These are phyloP conservation scores for Sinocyclocheilus rhinocerous DNA, from an alignment of 2,113 vertebrate species.

Conservation along the genomic window DNA sequence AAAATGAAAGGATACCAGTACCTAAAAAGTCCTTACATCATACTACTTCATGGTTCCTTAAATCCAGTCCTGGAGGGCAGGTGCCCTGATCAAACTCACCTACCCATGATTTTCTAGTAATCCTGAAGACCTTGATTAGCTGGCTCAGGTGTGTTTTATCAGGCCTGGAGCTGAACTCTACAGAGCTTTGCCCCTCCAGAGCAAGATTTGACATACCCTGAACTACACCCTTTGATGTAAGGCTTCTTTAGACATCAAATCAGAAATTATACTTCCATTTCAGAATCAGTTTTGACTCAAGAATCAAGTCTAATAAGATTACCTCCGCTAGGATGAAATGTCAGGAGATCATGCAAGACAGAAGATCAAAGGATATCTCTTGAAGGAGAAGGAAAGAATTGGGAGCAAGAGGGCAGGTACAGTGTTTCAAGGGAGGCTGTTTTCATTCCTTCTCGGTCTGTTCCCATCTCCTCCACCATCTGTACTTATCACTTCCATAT, in stretches of 20 bases:
- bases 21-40: neutral
- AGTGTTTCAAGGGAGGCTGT: neutral
- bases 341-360: neutral
- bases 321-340: neutral
- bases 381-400: neutral
- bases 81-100: neutral
- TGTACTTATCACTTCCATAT: neutral
- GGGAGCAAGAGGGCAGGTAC: neutral
- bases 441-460: neutral
- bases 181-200: no score
- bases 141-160: neutral
- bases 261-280: neutral
- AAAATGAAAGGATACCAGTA: neutral
- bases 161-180: neutral
- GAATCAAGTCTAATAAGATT: neutral
- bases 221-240: neutral
- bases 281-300: slow-evolving; percentile 3
- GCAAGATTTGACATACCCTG: neutral
- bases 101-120: neutral
- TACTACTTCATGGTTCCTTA: neutral
- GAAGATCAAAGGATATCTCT: neutral
- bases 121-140: neutral
- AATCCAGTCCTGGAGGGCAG: neutral
- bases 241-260: neutral
- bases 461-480: neutral